Evolutionary conservation across 2,888 invertebrate species (phyloP).

Genomic region (Zygaena filipendulae): DNA sequence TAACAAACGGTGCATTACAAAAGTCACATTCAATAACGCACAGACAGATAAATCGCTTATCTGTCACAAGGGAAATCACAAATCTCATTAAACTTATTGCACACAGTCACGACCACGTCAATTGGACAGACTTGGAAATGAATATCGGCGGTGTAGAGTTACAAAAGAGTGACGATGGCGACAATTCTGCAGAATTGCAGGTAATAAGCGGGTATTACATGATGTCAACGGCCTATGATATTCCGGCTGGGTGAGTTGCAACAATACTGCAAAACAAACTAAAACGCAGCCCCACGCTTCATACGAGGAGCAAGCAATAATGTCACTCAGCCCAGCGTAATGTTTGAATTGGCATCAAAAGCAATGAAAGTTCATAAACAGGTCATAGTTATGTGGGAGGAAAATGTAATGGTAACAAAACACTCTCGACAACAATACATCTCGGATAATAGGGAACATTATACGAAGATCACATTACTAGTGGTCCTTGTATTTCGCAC

Average conservation of each 20-base stretch:
- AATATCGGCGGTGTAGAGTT: constrained; percentile 32
- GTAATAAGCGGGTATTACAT: constrained; percentile 28
- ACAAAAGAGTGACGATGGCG: constrained; percentile 33
- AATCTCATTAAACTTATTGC: too few species aligned
- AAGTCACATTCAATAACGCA: constrained; percentile 29
- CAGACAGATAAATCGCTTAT: constrained; percentile 26
- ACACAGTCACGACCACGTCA: constrained; percentile 38
- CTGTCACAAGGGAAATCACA: constrained; percentile 30
- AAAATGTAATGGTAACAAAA: too few species aligned
- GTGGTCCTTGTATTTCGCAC: too few species aligned
- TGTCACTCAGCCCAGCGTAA: constrained; percentile 23
- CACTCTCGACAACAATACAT: too few species aligned
- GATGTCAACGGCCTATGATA: constrained; percentile 29
- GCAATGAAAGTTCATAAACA: too few species aligned
- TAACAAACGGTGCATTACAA: constrained; percentile 28
- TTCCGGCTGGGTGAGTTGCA: constrained; percentile 22
- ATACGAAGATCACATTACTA: too few species aligned
- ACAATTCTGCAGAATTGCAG: constrained; percentile 28
- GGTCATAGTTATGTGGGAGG: too few species aligned
- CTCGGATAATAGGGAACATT: constrained; percentile 10
- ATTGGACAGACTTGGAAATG: constrained; percentile 33
- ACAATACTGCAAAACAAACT: constrained; percentile 25
- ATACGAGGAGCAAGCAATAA: constrained; percentile 16
- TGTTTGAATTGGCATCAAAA: neutral
- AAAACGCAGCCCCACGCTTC: constrained; percentile 25